Conservation (phyloP, 2,797 vertebrate genomes). For the Masticophis lateralis region DNA sequence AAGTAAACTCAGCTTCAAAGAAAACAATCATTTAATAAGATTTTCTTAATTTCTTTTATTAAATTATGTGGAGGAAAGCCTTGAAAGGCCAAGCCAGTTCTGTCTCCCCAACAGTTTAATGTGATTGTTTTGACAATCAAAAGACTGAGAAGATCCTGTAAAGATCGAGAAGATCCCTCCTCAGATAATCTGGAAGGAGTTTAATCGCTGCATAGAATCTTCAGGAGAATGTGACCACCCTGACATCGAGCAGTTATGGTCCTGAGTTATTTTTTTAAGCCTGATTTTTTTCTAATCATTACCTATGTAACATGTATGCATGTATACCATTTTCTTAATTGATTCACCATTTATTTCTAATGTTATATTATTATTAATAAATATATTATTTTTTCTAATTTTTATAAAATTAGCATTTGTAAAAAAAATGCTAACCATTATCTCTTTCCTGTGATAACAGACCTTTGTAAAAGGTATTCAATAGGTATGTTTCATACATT, state of each 20-base stretch:
- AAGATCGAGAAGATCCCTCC: background rate
- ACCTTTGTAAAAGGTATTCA: background rate
- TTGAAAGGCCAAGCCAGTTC: background rate
- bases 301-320: background rate
- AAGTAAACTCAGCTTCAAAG: background rate
- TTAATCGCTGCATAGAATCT: background rate
- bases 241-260: background rate
- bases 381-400: background rate
- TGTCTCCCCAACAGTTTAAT: background rate
- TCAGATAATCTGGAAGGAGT: background rate
- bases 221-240: background rate
- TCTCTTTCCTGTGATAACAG: background rate
- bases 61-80: background rate
- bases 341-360: background rate
- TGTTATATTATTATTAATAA: background rate
- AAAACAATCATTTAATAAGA: background rate
- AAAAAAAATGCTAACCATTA: background rate
- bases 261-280: background rate
- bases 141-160: background rate
- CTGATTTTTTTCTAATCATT: background rate
- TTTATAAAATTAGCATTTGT: background rate
- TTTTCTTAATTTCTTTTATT: background rate
- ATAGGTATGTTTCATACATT: background rate
- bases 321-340: background rate
- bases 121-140: background rate